A percentile compares a stretch with the other conserved stretches of the same genome.
Evolutionary conservation across 2,888 invertebrate species (phyloP).

Genomic region (Euphydryas editha): DNA sequence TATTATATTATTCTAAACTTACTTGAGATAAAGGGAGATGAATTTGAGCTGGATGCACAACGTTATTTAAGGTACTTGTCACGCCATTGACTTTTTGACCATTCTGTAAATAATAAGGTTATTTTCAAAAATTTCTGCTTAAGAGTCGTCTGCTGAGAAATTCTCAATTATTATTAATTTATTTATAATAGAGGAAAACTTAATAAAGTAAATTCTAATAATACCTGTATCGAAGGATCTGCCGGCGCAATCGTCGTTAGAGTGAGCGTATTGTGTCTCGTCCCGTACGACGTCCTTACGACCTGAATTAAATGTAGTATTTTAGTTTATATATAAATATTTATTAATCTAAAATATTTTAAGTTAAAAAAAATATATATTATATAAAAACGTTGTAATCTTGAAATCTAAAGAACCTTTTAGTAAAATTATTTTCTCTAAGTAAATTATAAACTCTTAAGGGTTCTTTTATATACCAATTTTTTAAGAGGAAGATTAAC

Average conservation of each 20-base stretch:
- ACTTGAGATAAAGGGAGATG: conserved; percentile 79
- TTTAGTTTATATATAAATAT: neutral
- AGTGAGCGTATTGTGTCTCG: conserved; percentile 71
- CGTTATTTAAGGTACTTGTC: conserved; percentile 61
- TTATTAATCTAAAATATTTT: neutral
- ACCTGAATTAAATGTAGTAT: conserved; percentile 54
- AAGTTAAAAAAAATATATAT: too few relatives aligned
- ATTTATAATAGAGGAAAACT: neutral
- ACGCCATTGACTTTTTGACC: conserved; percentile 67
- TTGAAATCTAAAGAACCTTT: too few relatives aligned
- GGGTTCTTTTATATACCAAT: too few relatives aligned
- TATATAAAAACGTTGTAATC: too few relatives aligned
- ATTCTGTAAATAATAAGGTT: conserved; percentile 56
- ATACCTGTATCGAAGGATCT: conserved; percentile 59
- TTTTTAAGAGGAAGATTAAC: too few relatives aligned
- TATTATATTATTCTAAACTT: conserved; percentile 27
- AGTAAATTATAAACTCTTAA: too few relatives aligned
- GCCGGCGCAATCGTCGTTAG: conserved; percentile 72
- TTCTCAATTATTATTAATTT: too few relatives aligned
- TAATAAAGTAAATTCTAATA: neutral
- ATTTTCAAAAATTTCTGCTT: neutral
- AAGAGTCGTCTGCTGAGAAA: too few relatives aligned
- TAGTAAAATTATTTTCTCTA: too few relatives aligned
- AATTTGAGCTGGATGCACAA: conserved; percentile 79
- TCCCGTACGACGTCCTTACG: conserved; percentile 69